Evolutionary conservation across 1,140 invertebrate species (phyloP).

Genomic region (Drosophila sp.): DNA sequence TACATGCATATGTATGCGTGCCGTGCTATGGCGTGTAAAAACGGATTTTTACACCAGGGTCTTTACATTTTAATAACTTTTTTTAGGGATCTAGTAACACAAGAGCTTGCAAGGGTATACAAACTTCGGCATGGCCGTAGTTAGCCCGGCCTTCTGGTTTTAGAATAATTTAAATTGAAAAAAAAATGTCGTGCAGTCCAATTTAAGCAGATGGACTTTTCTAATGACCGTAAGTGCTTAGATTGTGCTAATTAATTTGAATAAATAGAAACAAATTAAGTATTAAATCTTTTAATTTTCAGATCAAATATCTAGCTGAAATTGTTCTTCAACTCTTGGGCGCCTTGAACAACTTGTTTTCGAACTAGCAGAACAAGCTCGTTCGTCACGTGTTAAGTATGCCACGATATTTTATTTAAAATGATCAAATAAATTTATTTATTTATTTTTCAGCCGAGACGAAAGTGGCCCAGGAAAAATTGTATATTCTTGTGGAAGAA

Average conservation of each 20-base stretch:
- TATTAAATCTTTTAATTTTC: not conserved
- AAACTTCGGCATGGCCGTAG: too few relatives aligned
- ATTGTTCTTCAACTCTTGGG: not conserved
- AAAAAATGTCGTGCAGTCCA: conserved; percentile 8
- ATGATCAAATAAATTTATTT: not conserved
- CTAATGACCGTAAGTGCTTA: not conserved
- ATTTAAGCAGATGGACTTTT: conserved; percentile 2
- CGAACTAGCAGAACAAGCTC: conserved; percentile 8
- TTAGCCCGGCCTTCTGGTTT: too few relatives aligned
- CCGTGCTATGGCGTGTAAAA: too few relatives aligned
- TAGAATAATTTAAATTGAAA: not conserved
- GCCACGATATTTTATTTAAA: conserved; percentile 3
- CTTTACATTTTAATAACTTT: too few relatives aligned
- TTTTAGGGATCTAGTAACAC: too few relatives aligned
- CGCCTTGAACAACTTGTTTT: conserved; percentile 1
- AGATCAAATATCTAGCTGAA: not conserved
- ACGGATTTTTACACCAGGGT: too few relatives aligned
- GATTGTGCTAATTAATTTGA: not conserved
- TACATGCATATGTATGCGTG: too few relatives aligned
- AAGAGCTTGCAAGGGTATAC: too few relatives aligned
- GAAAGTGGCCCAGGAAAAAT: conserved; percentile 12
- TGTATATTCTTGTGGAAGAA: conserved; percentile 14
- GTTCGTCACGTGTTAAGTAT: not conserved
- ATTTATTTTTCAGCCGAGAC: conserved; percentile 9
- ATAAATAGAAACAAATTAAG: not conserved